Percentiles rank a stretch among this genome's conserved stretches.
These are phyloP conservation scores for Phania funesta DNA, from an alignment of 2,888 invertebrate genomes.

Conservation along the genomic window DNA sequence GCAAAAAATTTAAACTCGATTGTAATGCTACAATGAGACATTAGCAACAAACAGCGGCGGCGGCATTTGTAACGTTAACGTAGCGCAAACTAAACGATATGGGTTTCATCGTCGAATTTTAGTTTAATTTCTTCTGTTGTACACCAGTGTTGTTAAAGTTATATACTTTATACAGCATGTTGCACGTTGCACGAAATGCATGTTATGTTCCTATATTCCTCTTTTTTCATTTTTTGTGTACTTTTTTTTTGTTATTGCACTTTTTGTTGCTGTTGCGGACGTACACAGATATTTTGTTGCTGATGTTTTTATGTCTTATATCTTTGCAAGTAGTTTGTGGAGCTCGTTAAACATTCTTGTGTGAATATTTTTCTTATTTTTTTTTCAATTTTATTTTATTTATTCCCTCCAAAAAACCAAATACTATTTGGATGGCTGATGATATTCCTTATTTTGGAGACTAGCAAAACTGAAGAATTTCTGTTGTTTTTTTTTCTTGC, in stretches of 20 bases:
- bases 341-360: constrained; percentile 77
- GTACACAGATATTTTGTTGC: constrained; percentile 27
- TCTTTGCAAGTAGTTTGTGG: constrained; percentile 75
- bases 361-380: constrained; percentile 69
- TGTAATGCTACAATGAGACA: constrained; percentile 63
- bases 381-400: constrained; percentile 58
- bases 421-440: constrained; percentile 39
- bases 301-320: constrained; percentile 54
- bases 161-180: constrained; percentile 69
- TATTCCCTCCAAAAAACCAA: constrained; percentile 24
- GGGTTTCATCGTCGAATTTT: constrained; percentile 21
- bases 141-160: constrained; percentile 54
- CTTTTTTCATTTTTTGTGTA: constrained; percentile 37
- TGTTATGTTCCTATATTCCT: constrained; percentile 72
- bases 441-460: constrained; percentile 40
- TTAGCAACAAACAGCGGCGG: constrained; percentile 73
- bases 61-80: constrained; percentile 55
- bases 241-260: constrained; percentile 69
- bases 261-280: constrained; percentile 62
- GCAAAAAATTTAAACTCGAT: constrained; percentile 54
- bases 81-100: constrained; percentile 41
- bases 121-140: constrained; percentile 22
- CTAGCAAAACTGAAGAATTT: constrained; percentile 33
- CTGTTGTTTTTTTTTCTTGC: neutral
- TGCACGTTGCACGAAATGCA: constrained; percentile 77